Evolutionary conservation across 2,797 vertebrate species (phyloP), one percentile per base, ranked within the genome.

Genomic region (Tragelaphus oryx): DNA sequence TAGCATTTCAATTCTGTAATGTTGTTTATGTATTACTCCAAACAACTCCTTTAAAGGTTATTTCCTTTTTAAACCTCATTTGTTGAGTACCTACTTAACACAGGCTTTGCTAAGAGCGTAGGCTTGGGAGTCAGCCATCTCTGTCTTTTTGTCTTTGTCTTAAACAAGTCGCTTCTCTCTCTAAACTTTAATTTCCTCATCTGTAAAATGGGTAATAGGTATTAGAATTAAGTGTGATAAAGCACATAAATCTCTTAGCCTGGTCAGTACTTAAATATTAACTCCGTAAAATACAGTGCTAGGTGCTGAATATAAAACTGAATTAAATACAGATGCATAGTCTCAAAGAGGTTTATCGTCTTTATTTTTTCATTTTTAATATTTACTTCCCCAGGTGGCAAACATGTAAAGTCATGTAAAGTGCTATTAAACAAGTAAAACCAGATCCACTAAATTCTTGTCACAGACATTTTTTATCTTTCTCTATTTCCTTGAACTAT

Each of bases 351-450:
- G 30, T 91, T 71, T 79, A 44, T 54, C 83, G 12, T 75, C 55
- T 86, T 76, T 89, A 41, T 89, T 81, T 96, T 91, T 87, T 28
- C 33, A 52, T 90, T 78, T 50, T 94, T 83, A 92, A 94, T 90
- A 89, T 89, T 89, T 89, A 79, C 28, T 7, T 79, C 14, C 41
- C 87, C 33, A 80, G 41, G 30, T 93, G 18, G n/a, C 78, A 90
- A 90, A 90, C 46, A 82, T 18, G 68, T 74, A 50, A 89, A 87
- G 46, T 50, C 89, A n/a, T 62, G 20, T 79, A 62, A 89, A 92
- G 13, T 75, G 12, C 20, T 93, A 81, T 74, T 87, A 89, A 89
- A 76, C 41, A 80, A 89, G 62, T 92, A 79, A 82, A 78, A 78
- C n/a, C 54, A 89, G 62, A 83, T 94, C 46, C 26, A 91, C 62